Base-by-base conservation (phyloP, 2,113 vertebrate genomes). In the Ailurus styani region DNA sequence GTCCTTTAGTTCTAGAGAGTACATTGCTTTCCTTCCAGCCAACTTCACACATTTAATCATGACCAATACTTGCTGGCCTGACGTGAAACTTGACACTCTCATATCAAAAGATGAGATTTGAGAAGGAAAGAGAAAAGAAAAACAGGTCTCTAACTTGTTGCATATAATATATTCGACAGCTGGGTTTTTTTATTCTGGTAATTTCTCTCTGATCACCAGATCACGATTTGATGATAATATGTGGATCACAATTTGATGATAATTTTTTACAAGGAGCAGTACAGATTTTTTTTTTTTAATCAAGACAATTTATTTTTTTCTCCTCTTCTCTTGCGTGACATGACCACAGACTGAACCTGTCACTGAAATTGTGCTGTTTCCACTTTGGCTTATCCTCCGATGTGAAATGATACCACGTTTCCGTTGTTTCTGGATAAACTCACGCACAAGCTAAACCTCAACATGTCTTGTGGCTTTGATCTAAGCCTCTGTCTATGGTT, bases 341-440 rank as follows among this genome's bases (percentile, higher is more conserved):
- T 96, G 98, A 97, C 98, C 98, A 98, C 96, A 97, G 66, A 31
- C 97, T 98, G 97, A 98, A 98, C 97, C 70, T 95, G 47, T 88
- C 90, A 84, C 42, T 64, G 93, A 96, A 97, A 98, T 94, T 66
- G 47, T 96, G 91, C 93, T 97, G 77, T 98, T 92, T 88, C 95
- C 96, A 93, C 92, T 98, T 97, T 78, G 88, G 45, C 94, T 98
- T 95, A 84, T 91, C 97, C 93, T 86, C 98, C 96, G 86, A 98
- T 98, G 95, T 98, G 95, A 97, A 97, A 91, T 81, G 96, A 93
- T 98, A 98, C 27, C 95, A 96, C 93, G 64, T 98, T 98, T 98
- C 98, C 3, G 3, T 97, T 98, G 97, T 98, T 98, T 98, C 98
- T 98, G 98, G 98, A 98, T 95, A 98, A 97, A 88, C 95, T 98